A percentile compares a stretch with the other conserved stretches of the same genome.
Conservation (phyloP, 2,113 vertebrate genomes). For the Serilophus lunatus region DNA sequence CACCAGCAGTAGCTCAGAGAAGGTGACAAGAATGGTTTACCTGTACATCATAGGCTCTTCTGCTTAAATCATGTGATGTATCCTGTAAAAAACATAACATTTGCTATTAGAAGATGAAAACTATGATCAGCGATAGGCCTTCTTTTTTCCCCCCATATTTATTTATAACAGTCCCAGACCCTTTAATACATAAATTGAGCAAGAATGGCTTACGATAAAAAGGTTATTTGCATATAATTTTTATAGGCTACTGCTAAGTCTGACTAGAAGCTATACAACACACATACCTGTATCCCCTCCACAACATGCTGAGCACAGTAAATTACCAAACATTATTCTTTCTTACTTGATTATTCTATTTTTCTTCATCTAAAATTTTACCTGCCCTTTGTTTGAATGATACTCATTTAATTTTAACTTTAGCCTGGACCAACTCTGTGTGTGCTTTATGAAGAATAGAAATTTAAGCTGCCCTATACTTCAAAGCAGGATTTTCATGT, state of each 20-base stretch:
- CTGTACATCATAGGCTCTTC: conserved; percentile 5
- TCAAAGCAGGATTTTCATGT: not conserved
- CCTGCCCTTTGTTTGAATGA: not conserved
- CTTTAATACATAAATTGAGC: not conserved
- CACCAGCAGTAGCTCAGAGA: not conserved
- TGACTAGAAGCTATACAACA: not conserved
- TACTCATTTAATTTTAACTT: not conserved
- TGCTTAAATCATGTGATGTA: conserved; percentile 9
- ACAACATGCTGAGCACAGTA: not conserved
- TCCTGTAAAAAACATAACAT: not conserved
- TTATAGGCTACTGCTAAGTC: not conserved
- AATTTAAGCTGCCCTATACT: not conserved
- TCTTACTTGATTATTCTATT: not conserved
- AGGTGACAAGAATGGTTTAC: not conserved
- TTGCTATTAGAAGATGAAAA: not conserved
- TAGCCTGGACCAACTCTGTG: not conserved
- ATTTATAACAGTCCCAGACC: not conserved
- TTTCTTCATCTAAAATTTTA: not conserved
- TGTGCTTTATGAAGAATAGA: not conserved
- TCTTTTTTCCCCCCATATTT: not conserved
- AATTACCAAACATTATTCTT: not conserved
- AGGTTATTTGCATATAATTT: not conserved
- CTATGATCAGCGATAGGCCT: not conserved
- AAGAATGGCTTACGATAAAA: not conserved
- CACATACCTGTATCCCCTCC: not conserved